phyloP scores from a whole-genome alignment of 2,113 vertebrate species.

The Himantopus leucocephalus region DNA sequence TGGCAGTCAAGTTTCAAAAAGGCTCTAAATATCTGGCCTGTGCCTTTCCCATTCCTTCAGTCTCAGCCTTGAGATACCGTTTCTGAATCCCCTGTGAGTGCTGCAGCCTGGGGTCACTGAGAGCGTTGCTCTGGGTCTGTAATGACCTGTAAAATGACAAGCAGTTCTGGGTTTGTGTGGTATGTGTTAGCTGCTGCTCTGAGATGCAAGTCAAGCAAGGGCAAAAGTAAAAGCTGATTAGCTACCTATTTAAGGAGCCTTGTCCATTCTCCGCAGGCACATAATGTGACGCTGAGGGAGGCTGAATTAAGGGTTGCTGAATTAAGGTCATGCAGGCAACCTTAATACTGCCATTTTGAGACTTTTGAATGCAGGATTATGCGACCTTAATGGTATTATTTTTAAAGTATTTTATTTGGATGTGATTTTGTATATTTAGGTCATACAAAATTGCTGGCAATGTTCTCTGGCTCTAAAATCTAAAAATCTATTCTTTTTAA shows the following conservation, averaged over 20 bases:
- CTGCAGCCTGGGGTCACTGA: neutral
- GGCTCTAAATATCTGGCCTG: neutral
- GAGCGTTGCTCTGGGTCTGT: neutral
- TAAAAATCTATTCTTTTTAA: neutral
- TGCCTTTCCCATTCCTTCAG: neutral
- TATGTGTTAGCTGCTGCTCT: neutral
- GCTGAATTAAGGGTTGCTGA: constrained; percentile 26
- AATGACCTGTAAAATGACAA: neutral
- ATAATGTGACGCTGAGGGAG: neutral
- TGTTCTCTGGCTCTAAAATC: constrained; percentile 9
- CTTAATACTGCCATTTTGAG: constrained; percentile 1
- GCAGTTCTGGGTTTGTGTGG: neutral
- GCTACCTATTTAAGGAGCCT: neutral
- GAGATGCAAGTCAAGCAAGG: neutral
- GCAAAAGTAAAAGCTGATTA: constrained; percentile 35
- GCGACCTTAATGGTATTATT: constrained; percentile 8
- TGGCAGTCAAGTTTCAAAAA: neutral
- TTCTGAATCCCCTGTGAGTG: neutral
- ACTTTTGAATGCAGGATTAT: constrained; percentile 1
- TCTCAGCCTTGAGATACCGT: neutral
- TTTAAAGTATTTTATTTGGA: constrained; percentile 17
- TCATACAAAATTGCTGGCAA: constrained; percentile 13
- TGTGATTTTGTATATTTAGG: constrained; percentile 42
- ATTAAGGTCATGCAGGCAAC: constrained; percentile 17
- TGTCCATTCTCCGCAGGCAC: neutral